Base-by-base conservation (phyloP, 2,113 vertebrate species). In the Daboia siamensis region DNA sequence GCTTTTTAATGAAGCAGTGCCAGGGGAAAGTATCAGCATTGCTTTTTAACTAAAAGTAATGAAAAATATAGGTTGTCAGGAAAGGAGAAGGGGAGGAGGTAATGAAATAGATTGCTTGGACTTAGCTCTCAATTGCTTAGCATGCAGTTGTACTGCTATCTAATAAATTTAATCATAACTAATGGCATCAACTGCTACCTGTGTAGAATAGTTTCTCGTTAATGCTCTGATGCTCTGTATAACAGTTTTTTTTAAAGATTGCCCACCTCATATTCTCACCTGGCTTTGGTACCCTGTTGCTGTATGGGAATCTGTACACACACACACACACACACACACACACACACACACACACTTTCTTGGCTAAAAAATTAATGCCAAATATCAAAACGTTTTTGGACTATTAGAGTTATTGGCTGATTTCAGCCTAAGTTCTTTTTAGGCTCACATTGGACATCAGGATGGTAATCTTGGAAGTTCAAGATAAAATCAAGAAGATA, bases 1-100 rank as follows among this genome's bases (percentile, higher is more conserved):
- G 33, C 54, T 46, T 86, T 88, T 92, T 61, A 13, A 0, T 92
- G 56, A 87, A 93, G 7, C 74, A 52, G 91, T 90, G 90, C 88
- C 89, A 87, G 44, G 87, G 46, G 17, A 46, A 69, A 8, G 39
- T 44, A 93, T 15, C 86, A 59, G 93, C 51, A 89, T 54, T 92
- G 17, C 59, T 89, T 21, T 12, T 1, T 1, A 44, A 39, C 26
- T 46, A 59, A 93, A 90, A 48, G 17, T 29, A 92, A 4, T 51
- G 52, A 89, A 52, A 89, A 69, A 90, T 86, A 54, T 0, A 29
- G 5, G 0, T 0, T 88, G 20, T 57, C 90, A 89, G 86, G 17
- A 55, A 29, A 10, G 26, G 89, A 80, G 48, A 44, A 21, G n/a
- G 46, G 88, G 10, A 51, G 55, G 24, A 26, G 57, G 69, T n/a